Evolutionary conservation across 1,140 invertebrate species (phyloP).

Genomic region (Rhopalosiphum padi): DNA sequence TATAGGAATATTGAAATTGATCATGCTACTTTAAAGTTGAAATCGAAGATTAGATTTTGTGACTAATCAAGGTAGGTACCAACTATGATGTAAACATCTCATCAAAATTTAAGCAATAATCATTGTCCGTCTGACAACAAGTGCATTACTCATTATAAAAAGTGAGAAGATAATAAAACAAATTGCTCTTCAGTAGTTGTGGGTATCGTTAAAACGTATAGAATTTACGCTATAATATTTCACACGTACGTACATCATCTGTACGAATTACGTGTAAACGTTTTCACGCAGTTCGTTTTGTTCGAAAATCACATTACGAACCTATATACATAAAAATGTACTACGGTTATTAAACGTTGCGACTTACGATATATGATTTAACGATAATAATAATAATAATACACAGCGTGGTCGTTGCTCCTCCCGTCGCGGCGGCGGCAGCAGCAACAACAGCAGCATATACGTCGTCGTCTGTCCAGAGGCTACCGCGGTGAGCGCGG

Average conservation of each 20-base stretch:
- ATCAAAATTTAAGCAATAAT: neutral
- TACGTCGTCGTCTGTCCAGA: conserved; percentile 5
- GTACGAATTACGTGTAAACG: neutral
- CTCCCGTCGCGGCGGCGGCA: neutral
- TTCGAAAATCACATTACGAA: neutral
- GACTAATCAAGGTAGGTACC: neutral
- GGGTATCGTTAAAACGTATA: neutral
- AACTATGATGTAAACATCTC: neutral
- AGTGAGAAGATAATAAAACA: neutral
- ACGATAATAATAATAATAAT: neutral
- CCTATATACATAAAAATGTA: too few relatives aligned
- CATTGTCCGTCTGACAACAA: neutral
- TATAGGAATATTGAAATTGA: neutral
- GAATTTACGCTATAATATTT: neutral
- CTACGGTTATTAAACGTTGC: neutral
- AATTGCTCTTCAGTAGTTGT: neutral
- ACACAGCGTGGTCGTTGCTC: neutral
- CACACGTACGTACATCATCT: neutral
- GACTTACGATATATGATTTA: neutral
- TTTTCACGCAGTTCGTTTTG: neutral
- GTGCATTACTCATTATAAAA: neutral
- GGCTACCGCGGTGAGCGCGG: conserved; percentile 27
- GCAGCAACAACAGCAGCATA: neutral
- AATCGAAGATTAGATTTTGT: neutral
- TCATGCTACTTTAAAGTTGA: neutral